Conservation (phyloP, 30 jellyfish, hydroid and myxozoan genomes). For the Aurelia sp. region DNA sequence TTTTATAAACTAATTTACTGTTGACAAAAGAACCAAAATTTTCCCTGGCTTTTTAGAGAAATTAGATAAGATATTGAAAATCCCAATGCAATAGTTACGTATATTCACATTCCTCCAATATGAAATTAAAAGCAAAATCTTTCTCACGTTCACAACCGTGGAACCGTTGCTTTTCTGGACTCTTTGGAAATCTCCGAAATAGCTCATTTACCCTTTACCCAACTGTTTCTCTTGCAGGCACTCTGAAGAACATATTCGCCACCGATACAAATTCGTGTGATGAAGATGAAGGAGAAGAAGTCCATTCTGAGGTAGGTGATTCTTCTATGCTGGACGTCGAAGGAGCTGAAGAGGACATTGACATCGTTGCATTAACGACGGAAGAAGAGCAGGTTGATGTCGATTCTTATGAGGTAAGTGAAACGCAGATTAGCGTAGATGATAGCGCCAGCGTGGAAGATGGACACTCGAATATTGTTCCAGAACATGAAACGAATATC, state of each 20-base stretch:
- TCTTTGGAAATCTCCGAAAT: no score
- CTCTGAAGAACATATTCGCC: not conserved
- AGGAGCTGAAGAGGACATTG: slow-evolving; percentile 13
- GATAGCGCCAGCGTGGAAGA: not conserved
- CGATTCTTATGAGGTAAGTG: not conserved
- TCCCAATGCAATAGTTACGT: no score
- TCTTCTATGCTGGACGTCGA: slow-evolving; percentile 21
- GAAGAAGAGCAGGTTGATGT: slow-evolving; percentile 21
- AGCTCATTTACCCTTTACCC: no score
- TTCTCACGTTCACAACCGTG: no score
- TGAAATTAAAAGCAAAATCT: no score
- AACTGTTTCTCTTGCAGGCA: no score
- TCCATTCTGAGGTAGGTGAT: not conserved
- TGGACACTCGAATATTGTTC: not conserved
- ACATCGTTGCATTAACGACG: not conserved
- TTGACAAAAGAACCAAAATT: no score
- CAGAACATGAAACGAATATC: not conserved
- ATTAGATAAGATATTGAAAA: no score
- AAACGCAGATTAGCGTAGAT: not conserved
- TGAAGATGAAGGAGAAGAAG: slow-evolving; percentile 21
- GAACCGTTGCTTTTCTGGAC: no score
- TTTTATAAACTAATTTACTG: no score
- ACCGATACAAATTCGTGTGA: not conserved
- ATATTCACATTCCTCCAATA: no score
- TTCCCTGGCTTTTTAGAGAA: no score